Evolutionary conservation across 2,113 vertebrate species (phyloP).

Genomic region (Vidua chalybeata): DNA sequence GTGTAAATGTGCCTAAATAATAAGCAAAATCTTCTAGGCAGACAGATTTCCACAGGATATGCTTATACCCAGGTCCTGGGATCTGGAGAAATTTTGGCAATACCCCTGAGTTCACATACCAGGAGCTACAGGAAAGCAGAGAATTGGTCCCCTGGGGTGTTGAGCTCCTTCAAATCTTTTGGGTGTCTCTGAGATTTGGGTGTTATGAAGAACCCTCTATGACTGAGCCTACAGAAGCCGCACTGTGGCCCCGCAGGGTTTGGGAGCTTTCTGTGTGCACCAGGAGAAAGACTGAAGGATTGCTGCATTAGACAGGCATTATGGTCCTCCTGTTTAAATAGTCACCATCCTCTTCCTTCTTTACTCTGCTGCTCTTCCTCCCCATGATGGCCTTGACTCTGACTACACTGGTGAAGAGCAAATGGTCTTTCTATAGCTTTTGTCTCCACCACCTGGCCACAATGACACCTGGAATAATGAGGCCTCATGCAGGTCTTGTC

Average conservation of each 20-base stretch:
- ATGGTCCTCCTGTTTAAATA: background rate
- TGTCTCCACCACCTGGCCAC: background rate
- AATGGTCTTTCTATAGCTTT: background rate
- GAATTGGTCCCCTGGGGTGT: background rate
- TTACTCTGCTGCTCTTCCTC: background rate
- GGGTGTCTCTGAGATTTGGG: background rate
- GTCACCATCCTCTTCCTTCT: background rate
- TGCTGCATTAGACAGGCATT: background rate
- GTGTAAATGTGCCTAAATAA: background rate
- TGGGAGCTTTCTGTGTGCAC: background rate
- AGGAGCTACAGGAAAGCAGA: background rate
- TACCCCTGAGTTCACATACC: background rate
- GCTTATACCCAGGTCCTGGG: background rate
- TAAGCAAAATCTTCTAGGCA: background rate
- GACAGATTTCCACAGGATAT: background rate
- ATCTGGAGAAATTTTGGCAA: background rate
- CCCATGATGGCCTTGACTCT: too few species aligned
- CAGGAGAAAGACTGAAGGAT: background rate
- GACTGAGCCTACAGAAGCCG: background rate
- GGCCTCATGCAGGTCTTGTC: background rate
- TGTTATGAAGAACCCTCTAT: rapidly evolving
- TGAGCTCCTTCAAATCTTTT: background rate
- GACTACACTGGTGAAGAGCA: background rate
- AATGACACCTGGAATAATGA: background rate
- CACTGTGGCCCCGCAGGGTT: rapidly evolving